phyloP scores from a whole-genome alignment of 1,140 invertebrate genomes.

The Epicauta chinensis region DNA sequence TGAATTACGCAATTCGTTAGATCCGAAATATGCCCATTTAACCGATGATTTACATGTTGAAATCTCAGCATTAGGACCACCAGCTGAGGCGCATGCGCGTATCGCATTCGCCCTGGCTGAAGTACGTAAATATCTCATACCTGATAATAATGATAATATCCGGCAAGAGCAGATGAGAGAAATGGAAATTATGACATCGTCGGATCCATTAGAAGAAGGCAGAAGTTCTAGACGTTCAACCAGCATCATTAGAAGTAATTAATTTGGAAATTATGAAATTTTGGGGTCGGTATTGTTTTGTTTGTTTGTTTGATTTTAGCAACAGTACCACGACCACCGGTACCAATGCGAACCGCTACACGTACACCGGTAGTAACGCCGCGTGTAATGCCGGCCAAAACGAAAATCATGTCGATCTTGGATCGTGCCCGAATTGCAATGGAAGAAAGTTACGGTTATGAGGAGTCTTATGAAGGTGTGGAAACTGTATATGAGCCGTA shows the following conservation, averaged over 20 bases:
- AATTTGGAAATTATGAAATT: conserved; percentile 72
- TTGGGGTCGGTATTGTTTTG: no score
- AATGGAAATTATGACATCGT: conserved; percentile 41
- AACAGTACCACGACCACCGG: conserved; percentile 30
- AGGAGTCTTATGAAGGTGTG: conserved; percentile 31
- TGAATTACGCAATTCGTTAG: conserved; percentile 68
- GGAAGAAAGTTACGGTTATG: conserved; percentile 64
- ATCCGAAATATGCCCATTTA: conserved; percentile 84
- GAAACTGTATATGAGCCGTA: conserved; percentile 25
- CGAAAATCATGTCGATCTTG: conserved; percentile 74
- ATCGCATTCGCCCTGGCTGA: conserved; percentile 79
- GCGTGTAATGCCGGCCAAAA: conserved; percentile 57
- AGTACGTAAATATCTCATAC: conserved; percentile 66
- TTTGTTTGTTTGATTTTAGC: no score
- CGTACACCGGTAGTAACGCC: conserved; percentile 44
- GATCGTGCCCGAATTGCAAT: conserved; percentile 73
- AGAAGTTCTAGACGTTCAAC: conserved; percentile 56
- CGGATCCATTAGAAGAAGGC: conserved; percentile 42
- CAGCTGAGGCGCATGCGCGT: conserved; percentile 79
- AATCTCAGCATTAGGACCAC: conserved; percentile 52
- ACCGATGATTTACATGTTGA: conserved; percentile 87
- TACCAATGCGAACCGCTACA: conserved; percentile 42
- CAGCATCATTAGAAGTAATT: conserved; percentile 14
- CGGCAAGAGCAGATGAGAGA: conserved; percentile 79
- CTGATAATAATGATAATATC: conserved; percentile 81